Evolutionary conservation across 2,888 invertebrate species (phyloP), one percentile per base, ranked within the genome.

Genomic region (Aphodius granarius): DNA sequence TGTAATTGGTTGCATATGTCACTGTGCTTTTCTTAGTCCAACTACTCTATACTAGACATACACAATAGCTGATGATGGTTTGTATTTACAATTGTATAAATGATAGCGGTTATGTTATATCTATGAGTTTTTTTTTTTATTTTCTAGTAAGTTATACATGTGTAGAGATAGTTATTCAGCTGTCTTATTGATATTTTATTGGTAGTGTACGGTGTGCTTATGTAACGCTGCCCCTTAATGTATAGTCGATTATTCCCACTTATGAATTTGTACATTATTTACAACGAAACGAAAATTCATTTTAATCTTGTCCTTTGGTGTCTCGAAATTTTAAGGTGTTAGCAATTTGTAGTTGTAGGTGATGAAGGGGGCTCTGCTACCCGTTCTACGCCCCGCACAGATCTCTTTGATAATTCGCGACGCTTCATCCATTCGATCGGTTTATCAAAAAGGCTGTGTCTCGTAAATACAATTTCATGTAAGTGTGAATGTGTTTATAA

Each of bases 401-500:
- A 82, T 83, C 85, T 83, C 82, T 86, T 86, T 86, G 85, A 86
- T 86, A 84, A 83, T 83, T 84, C 84, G 83, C 80, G 0, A 76
- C 81, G 63, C 75, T 81, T 79, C 79, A 77, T 78, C 79, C 23
- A 62, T 23, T 76, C 83, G 85, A 85, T 79, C 84, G 84, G 86
- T 83, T 84, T 86, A 86, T 86, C 86, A 86, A 85, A 84, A 83
- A 79, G 85, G 85, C 86, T 87, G 86, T 86, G 85, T 82, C 80
- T 82, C 83, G 81, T 82, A 81, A 79, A 80, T 81, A 84, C 82
- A 77, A 77, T 81, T 83, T 83, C 82, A 81, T 87, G 85, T 87
- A 87, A 81, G 87, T 87, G 87, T 87, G 87, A 86, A 86, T 87
- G 87, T 87, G 87, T 87, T 86, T 86, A 86, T 85, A 85, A 79